These are phyloP conservation scores for Neodiprion lecontei DNA, from an alignment of 1,140 invertebrate species.

Conservation along the genomic window DNA sequence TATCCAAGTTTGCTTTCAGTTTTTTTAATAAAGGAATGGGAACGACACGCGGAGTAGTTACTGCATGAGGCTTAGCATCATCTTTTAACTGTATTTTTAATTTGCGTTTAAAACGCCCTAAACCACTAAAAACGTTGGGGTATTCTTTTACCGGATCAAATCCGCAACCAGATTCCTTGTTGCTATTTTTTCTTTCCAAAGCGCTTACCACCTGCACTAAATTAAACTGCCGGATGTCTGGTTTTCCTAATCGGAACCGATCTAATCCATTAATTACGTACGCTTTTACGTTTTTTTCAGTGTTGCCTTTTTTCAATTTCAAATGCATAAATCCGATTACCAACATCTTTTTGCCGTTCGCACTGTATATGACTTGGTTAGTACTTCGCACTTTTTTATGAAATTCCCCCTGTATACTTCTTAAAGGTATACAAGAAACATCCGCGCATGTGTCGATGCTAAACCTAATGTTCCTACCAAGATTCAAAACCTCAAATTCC, in stretches of 20 bases:
- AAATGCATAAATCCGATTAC: not conserved
- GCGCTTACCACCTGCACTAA: conserved; percentile 4
- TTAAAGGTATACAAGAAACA: conserved; percentile 12
- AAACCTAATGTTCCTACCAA: conserved; percentile 16
- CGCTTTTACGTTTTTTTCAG: not conserved
- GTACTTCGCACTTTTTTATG: not conserved
- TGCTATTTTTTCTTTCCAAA: not conserved
- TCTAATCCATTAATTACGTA: conserved; percentile 13
- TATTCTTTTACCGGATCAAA: not conserved
- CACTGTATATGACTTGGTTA: conserved; percentile 16
- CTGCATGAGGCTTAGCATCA: conserved; percentile 18
- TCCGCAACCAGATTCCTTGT: too few relatives aligned
- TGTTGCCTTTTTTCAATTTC: not conserved
- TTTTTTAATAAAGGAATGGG: conserved; percentile 41
- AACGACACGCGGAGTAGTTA: conserved; percentile 33
- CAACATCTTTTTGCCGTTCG: conserved; percentile 17
- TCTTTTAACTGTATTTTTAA: conserved; percentile 19
- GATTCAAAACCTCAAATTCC: not conserved
- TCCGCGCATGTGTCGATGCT: conserved; percentile 27
- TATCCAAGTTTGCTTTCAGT: conserved; percentile 34
- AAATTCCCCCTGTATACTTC: not conserved
- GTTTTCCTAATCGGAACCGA: conserved; percentile 13
- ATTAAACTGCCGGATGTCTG: conserved; percentile 11
- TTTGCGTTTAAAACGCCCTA: conserved; percentile 4
- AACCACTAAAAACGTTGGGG: not conserved